Base-by-base conservation (phyloP, 2,113 vertebrate species). In the Corythornis vintsioides region DNA sequence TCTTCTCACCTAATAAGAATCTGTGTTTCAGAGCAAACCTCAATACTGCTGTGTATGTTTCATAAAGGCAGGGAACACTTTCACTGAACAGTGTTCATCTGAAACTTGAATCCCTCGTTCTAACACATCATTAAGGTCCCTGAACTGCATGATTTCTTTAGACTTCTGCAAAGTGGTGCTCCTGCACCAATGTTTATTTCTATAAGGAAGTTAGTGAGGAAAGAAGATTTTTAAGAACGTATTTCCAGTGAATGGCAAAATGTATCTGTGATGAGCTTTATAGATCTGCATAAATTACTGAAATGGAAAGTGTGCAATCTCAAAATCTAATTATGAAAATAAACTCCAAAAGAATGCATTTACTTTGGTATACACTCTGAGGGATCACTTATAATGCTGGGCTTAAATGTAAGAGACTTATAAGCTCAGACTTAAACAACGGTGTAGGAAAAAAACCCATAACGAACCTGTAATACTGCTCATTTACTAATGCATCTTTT, bases 281-380 rank as follows among this genome's bases (percentile, higher is more conserved):
- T 66, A 96, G 93, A 97, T 56, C 79, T 92, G 5, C 65, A 60
- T 91, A 88, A 95, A 92, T 84, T 93, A 93, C 93, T 86, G 77
- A 96, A 70, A 84, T 88, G 88, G 76, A 88, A 91, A 92, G 91
- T 56, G n/a, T 83, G n/a, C 3, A 63, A 96, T 94, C 90, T 95
- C 88, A 96, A 93, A 97, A 97, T 93, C 72, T 92, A 96, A 96
- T 96, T 93, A 92, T 74, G 89, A 93, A 97, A 97, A 97, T 95
- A 95, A 95, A 94, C 73, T 95, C 70, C 59, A 76, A 83, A 95
- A 65, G 56, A 67, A 85, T 76, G 47, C 95, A 74, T 97, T 98
- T 98, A 86, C 89, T 91, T 98, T 96, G 86, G 90, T 96, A 93
- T 59, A 80, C 65, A 47, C 74, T 73, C 60, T 64, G 67, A 90